These are phyloP conservation scores for Buphagus erythrorhynchus DNA, from an alignment of 2,797 vertebrate genomes.

Conservation along the genomic window DNA sequence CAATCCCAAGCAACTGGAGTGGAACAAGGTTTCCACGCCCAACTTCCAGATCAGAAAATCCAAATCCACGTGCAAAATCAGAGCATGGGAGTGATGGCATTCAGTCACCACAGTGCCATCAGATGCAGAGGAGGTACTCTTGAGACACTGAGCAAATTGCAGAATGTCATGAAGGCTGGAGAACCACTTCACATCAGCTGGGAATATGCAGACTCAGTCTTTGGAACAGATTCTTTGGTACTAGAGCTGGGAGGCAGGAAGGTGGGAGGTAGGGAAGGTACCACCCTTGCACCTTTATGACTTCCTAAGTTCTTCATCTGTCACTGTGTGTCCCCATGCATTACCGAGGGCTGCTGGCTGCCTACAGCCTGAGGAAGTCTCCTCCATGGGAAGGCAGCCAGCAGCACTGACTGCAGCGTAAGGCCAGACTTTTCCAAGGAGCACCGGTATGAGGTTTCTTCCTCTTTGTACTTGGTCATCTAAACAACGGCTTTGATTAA, in stretches of 20 bases:
- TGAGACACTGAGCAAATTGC: neutral
- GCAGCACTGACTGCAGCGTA: neutral
- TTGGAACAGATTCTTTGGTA: neutral
- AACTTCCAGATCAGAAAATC: neutral
- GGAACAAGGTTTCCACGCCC: neutral
- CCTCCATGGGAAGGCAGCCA: rapidly evolving
- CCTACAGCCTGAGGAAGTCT: neutral
- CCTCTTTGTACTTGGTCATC: neutral
- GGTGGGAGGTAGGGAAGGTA: neutral
- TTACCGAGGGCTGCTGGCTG: rapidly evolving
- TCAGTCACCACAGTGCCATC: neutral
- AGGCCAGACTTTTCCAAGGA: neutral
- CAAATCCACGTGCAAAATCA: neutral
- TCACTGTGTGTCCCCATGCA: rapidly evolving
- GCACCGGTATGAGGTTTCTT: neutral
- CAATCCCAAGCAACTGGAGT: neutral
- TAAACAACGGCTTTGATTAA: neutral
- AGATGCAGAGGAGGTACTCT: neutral
- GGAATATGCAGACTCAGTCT: neutral
- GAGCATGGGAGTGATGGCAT: rapidly evolving
- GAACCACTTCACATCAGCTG: neutral
- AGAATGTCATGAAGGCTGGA: neutral
- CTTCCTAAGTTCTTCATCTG: rapidly evolving
- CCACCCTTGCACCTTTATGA: neutral
- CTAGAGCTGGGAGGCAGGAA: neutral